Evolutionary conservation across 2,797 vertebrate species (phyloP).

Genomic region (Masticophis lateralis): DNA sequence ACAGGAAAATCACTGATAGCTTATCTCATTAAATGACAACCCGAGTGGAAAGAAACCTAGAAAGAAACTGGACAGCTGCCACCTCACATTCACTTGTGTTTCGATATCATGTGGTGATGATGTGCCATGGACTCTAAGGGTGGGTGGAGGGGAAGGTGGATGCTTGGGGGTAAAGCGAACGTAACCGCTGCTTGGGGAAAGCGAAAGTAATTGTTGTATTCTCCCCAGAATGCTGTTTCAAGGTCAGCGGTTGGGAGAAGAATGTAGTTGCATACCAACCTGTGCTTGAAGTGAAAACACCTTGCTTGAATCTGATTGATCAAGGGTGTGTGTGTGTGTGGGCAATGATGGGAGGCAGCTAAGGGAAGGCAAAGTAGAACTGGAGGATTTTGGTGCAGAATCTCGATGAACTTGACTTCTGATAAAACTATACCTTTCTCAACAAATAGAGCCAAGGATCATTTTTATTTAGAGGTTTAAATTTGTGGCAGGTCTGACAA

Average conservation of each 20-base stretch:
- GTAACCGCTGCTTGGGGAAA: not conserved
- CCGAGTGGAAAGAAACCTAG: not conserved
- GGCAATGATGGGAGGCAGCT: not conserved
- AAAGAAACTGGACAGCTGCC: not conserved
- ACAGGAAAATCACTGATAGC: not conserved
- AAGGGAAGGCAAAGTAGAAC: not conserved
- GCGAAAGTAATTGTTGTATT: not conserved
- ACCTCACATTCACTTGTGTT: not conserved
- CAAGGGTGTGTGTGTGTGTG: too few species aligned
- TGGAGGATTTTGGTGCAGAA: not conserved
- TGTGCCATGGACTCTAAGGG: not conserved
- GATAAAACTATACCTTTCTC: not conserved
- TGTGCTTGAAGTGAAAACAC: not conserved
- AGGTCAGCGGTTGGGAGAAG: not conserved
- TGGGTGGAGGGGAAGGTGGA: not conserved
- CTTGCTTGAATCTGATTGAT: not conserved
- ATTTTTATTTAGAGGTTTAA: not conserved
- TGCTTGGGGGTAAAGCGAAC: not conserved
- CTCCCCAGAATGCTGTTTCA: not conserved
- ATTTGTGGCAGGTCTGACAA: not conserved
- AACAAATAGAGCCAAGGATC: not conserved
- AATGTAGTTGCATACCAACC: not conserved
- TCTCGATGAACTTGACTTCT: not conserved
- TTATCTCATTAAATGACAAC: not conserved
- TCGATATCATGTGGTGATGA: rapidly evolving